Conservation (phyloP, 2,888 invertebrate genomes). For the Drosophila anceps region DNA sequence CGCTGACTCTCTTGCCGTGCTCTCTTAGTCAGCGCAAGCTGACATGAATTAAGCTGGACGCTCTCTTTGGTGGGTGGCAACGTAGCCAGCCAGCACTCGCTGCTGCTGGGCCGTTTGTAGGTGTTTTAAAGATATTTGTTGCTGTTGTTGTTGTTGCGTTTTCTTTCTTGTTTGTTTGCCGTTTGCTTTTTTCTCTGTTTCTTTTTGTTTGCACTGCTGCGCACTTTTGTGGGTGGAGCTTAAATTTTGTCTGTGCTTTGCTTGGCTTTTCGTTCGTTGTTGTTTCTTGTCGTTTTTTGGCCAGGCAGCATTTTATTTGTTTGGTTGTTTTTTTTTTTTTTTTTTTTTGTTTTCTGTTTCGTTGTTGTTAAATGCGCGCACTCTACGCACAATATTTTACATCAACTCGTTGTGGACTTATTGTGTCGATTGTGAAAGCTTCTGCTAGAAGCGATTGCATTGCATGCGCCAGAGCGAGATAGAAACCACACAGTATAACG, state of each 20-base stretch:
- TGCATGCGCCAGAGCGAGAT: not conserved
- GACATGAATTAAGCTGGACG: not conserved
- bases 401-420: conserved; percentile 29
- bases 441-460: conserved; percentile 11
- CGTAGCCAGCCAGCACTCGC: conserved; percentile 22
- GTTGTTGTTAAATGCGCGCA: conserved; percentile 46
- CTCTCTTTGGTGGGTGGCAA: conserved; percentile 64
- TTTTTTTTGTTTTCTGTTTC: too few relatives aligned
- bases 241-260: conserved; percentile 15
- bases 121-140: conserved; percentile 18
- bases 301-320: conserved; percentile 39
- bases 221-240: conserved; percentile 64
- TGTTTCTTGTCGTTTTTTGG: not conserved
- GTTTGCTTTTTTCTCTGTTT: conserved; percentile 1
- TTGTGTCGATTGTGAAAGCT: conserved; percentile 21
- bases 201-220: conserved; percentile 16
- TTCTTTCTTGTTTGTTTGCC: conserved; percentile 1
- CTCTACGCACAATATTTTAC: conserved; percentile 24
- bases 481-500: not conserved
- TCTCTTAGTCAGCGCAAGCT: conserved; percentile 35
- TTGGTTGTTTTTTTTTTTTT: conserved; percentile 9
- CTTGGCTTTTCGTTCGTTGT: conserved; percentile 2
- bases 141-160: not conserved
- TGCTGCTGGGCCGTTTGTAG: conserved; percentile 26
- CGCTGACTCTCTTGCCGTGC: not conserved